phyloP scores from a whole-genome alignment of 1,140 invertebrate species.

The Belonocnema kinseyi region DNA sequence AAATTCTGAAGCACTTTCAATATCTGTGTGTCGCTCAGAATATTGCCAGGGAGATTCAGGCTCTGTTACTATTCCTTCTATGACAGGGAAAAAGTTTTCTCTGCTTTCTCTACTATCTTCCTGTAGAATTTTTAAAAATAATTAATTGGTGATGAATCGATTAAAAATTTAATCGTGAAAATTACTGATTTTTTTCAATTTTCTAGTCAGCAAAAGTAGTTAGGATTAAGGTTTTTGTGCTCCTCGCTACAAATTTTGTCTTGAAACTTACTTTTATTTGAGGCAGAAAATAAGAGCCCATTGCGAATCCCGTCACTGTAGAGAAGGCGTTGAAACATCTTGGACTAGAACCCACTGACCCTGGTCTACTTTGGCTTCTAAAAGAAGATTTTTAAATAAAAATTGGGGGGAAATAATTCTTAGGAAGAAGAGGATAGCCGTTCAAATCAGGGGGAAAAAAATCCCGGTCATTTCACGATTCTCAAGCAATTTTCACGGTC shows the following conservation, averaged over 20 bases:
- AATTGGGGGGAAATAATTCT: neutral
- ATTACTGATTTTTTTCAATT: too few species aligned
- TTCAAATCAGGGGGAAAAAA: too few species aligned
- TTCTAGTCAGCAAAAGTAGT: too few species aligned
- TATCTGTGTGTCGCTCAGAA: slow-evolving; percentile 34
- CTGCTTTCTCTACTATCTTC: slow-evolving; percentile 42
- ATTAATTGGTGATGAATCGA: slow-evolving; percentile 22
- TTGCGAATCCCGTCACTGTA: slow-evolving; percentile 33
- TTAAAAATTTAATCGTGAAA: neutral
- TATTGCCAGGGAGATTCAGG: slow-evolving; percentile 49
- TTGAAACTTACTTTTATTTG: slow-evolving; percentile 45
- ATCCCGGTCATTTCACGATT: too few species aligned
- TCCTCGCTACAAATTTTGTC: neutral
- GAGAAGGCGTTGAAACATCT: slow-evolving; percentile 36
- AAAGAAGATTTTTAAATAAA: neutral
- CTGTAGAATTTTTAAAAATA: slow-evolving; percentile 26
- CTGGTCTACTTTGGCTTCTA: slow-evolving; percentile 32
- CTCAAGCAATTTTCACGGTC: too few species aligned
- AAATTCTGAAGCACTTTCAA: slow-evolving; percentile 41
- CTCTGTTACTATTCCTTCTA: slow-evolving; percentile 54
- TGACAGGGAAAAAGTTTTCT: slow-evolving; percentile 37
- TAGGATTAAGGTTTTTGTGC: too few species aligned
- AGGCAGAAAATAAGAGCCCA: slow-evolving; percentile 46
- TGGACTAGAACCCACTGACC: slow-evolving; percentile 29
- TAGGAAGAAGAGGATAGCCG: too few species aligned